Conservation (phyloP, 2,113 vertebrate species). For the Barbus barbus region DNA sequence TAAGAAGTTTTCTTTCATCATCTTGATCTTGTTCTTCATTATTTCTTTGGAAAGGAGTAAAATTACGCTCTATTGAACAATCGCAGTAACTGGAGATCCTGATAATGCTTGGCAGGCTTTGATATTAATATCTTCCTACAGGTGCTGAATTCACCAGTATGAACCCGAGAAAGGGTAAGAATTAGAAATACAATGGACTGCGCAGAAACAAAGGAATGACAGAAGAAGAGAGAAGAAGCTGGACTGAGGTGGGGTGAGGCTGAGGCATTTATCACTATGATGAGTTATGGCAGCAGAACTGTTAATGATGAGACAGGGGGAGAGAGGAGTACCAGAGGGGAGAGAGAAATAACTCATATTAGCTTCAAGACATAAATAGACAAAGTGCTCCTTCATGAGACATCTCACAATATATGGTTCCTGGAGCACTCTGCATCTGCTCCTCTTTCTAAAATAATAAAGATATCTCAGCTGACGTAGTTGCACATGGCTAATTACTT, state of each 20-base stretch:
- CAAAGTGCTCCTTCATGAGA: constrained; percentile 41
- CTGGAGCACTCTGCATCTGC: constrained; percentile 14
- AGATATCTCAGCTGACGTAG: constrained; percentile 30
- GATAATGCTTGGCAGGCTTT: constrained; percentile 52
- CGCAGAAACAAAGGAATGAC: constrained; percentile 20
- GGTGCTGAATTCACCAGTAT: constrained; percentile 36
- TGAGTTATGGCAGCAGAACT: constrained; percentile 34
- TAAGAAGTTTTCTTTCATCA: constrained; percentile 54
- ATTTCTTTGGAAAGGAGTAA: constrained; percentile 56
- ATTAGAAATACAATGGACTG: not conserved
- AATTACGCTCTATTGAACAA: constrained; percentile 57
- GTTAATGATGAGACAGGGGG: constrained; percentile 48
- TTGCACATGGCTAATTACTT: constrained; percentile 42
- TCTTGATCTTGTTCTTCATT: constrained; percentile 59
- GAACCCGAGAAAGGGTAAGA: constrained; percentile 30
- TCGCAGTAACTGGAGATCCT: constrained; percentile 49
- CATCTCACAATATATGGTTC: constrained; percentile 39
- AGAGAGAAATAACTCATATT: constrained; percentile 44
- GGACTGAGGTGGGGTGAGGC: constrained; percentile 2
- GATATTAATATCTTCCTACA: constrained; percentile 53
- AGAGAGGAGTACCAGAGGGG: constrained; percentile 37
- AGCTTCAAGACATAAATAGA: constrained; percentile 46
- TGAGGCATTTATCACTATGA: constrained; percentile 33
- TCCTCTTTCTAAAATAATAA: constrained; percentile 42
- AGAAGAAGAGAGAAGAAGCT: constrained; percentile 13